A percentile compares a stretch with the other conserved stretches of the same genome.
phyloP scores from a whole-genome alignment of 2,888 invertebrate species.

The Drymonia ruficornis region DNA sequence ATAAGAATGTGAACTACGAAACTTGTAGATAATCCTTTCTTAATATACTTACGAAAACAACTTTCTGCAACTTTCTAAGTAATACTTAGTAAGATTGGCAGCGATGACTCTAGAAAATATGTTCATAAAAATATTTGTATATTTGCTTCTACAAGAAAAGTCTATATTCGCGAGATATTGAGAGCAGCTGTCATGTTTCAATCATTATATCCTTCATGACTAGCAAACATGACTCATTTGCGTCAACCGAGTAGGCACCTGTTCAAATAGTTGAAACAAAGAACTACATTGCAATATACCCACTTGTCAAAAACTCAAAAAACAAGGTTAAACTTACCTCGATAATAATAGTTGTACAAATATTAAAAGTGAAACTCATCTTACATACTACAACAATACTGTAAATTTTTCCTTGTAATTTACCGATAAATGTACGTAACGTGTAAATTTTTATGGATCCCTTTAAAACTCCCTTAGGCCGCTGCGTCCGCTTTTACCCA shows the following conservation, averaged over 20 bases:
- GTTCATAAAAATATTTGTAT: not conserved
- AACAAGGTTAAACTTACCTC: slow-evolving; percentile 4
- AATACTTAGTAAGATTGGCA: not conserved
- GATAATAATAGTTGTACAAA: slow-evolving; percentile 1
- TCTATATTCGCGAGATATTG: not conserved
- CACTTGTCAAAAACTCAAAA: not conserved
- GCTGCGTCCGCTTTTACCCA: too few species aligned
- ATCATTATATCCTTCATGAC: slow-evolving; percentile 14
- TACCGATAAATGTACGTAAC: too few species aligned
- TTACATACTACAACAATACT: too few species aligned
- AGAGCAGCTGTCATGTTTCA: slow-evolving; percentile 11
- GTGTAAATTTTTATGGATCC: too few species aligned
- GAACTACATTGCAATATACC: slow-evolving; percentile 7
- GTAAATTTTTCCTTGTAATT: too few species aligned
- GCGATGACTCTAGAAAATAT: not conserved
- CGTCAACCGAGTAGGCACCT: slow-evolving; percentile 11
- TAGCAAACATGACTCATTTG: slow-evolving; percentile 9
- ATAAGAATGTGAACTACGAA: not conserved
- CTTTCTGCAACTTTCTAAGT: not conserved
- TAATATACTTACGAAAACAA: not conserved
- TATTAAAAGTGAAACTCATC: too few species aligned
- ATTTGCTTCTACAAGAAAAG: not conserved
- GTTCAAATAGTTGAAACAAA: slow-evolving; percentile 13
- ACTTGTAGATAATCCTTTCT: not conserved
- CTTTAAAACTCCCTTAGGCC: too few species aligned